Evolutionary conservation across 2,113 vertebrate species (phyloP), one percentile per base, ranked within the genome.

Genomic region (Columba livia): DNA sequence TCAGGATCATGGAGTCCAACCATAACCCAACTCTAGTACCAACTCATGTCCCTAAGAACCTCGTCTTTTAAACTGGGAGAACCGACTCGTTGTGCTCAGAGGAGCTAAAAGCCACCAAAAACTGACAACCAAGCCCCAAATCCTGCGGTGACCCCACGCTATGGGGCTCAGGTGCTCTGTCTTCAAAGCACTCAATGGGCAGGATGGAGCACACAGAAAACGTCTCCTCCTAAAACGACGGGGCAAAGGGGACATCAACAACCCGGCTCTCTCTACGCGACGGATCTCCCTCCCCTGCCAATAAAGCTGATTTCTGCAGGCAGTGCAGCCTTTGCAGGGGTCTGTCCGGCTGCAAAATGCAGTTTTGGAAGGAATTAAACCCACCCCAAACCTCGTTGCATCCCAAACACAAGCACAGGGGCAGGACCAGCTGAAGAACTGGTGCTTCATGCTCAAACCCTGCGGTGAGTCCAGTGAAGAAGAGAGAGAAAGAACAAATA

Each of bases 121-220:
- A 8, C 16, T 10, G 18, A 1, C 32, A 77, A 34, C 24, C 31
- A 18, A n/a, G 23, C 58, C 53, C 47, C 48, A 54, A 5, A n/a
- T 15, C 4, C 0, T 6, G 2, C 14, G 18, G 31, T 26, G 9
- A 5, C 9, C 47, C 82, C 26, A 15, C 3, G 0, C 44, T 2
- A 2, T 12, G 40, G 19, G 34, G 23, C 47, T 57, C 71, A 18
- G 85, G 53, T 66, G 48, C 65, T 85, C 23, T 85, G 57, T 88
- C 91, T 77, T 78, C 79, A 72, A 85, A 88, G 64, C 7, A 0
- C 36, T 80, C 4, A 1, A 26, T 1, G 2, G 61, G 24, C 48
- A 62, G 71, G 53, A 80, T 16, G 32, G 51, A 87, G 38, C 56
- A 36, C 70, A 51, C 12, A 66, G 65, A 85, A 89, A 78, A 51